Evolutionary conservation across 2,113 vertebrate genomes (phyloP).

Genomic region (Leptocoma aspasia): DNA sequence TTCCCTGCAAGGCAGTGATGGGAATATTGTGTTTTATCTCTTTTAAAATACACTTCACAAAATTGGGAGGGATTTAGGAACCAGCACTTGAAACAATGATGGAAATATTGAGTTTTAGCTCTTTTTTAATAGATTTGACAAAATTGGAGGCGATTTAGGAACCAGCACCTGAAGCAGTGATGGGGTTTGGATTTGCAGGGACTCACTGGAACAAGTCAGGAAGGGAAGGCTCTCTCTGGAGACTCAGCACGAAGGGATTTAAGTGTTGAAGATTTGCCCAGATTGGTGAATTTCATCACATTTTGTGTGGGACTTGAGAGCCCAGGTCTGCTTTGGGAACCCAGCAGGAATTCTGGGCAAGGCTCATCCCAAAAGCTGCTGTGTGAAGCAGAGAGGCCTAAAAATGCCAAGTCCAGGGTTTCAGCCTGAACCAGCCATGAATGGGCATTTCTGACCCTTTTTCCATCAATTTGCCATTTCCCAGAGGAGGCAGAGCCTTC

Average conservation of each 20-base stretch:
- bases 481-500: neutral
- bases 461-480: accelerated
- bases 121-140: neutral
- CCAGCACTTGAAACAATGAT: neutral
- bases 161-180: neutral
- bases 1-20: neutral
- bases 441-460: neutral
- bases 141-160: neutral
- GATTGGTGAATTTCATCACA: accelerated
- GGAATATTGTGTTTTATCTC: neutral
- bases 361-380: neutral
- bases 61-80: neutral
- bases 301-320: neutral
- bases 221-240: neutral
- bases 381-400: neutral
- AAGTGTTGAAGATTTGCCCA: accelerated
- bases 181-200: no score
- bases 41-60: neutral
- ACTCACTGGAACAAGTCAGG: neutral
- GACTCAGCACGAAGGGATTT: neutral
- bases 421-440: accelerated
- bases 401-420: accelerated
- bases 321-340: accelerated
- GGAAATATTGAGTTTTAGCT: neutral
- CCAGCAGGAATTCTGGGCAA: accelerated